A percentile compares a stretch with the other conserved stretches of the same genome.
Evolutionary conservation across 1,140 invertebrate species (phyloP).

Genomic region (Coenobita brevimanus): DNA sequence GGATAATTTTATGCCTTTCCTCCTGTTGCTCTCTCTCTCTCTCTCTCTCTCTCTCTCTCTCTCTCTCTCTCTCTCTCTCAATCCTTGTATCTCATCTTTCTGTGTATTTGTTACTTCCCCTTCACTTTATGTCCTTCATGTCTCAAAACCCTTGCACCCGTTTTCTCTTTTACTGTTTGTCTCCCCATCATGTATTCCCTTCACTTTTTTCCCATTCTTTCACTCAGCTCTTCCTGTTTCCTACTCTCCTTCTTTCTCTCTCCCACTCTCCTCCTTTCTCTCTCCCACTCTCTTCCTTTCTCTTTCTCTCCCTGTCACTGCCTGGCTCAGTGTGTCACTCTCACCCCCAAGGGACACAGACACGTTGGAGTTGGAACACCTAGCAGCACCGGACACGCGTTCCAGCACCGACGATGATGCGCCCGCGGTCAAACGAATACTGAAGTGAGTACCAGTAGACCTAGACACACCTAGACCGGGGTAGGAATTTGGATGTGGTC

Average conservation of each 20-base stretch:
- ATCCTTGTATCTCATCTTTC: too few relatives aligned
- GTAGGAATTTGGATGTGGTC: neutral
- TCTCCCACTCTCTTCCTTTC: neutral
- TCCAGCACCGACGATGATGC: conserved; percentile 47
- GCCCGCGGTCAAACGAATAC: conserved; percentile 47
- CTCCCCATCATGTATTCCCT: neutral
- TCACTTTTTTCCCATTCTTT: neutral
- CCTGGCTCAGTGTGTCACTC: neutral
- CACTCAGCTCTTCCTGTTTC: neutral
- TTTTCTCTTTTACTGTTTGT: neutral
- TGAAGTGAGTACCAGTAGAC: conserved; percentile 33
- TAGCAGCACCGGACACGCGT: conserved; percentile 18
- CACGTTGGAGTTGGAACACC: conserved; percentile 36
- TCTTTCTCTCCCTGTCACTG: neutral
- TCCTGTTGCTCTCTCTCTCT: neutral
- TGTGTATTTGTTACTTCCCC: neutral
- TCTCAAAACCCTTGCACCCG: neutral
- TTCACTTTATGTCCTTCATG: neutral
- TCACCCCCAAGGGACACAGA: conserved; percentile 35
- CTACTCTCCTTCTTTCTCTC: neutral
- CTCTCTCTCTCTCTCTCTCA: too few relatives aligned
- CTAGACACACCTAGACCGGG: neutral
- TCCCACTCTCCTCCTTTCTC: neutral
- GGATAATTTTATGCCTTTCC: neutral
- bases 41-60: conserved; percentile 3